Evolutionary conservation across 2,797 vertebrate genomes (phyloP), one percentile per base, ranked within the genome.

Genomic region (Manis javanica): DNA sequence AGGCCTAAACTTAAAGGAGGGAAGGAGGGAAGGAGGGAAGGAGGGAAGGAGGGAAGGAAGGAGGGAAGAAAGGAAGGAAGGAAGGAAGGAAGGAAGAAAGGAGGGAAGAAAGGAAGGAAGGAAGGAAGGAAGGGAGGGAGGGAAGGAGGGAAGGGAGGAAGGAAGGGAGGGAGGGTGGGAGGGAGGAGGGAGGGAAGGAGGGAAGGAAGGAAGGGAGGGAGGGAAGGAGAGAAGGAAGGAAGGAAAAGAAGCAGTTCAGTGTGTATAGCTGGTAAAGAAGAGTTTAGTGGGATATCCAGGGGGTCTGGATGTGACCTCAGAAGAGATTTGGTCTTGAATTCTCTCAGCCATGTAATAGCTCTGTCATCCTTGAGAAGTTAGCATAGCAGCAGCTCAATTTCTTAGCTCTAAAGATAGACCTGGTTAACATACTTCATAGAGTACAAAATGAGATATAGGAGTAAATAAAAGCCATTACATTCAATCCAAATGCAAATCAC

Each of bases 331-430:
- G 3, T 86, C 64, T 85, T 89, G 29, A 63, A 88, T 87, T 83
- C 49, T 91, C n/a, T 78, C 74, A 81, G 90, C 26, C 81, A 63
- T 63, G 74, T 51, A 85, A 89, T 24, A 92, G 89, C 26, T 74
- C n/a, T 64, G 55, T 87, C 26, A 57, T 12, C 42, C 72, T n/a
- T 3, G 0, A 18, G 26, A 87, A 74, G 63, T 59, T 34, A 84
- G 64, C 53, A 39, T 5, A 79, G 55, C 13, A 79, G 49, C 37
- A 87, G 86, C 31, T 78, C 19, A 68, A 16, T 53, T 87, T 94
- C 57, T 95, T 94, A 79, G 74, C 66, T 94, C 71, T 69, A 87
- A 95, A 63, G 57, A 92, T 0, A 95, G 87, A 66, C 64, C 29
- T 74, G 46, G 78, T 74, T 53, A 95, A 79, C 4, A 7, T 3